Evolutionary conservation across 1,140 invertebrate genomes (phyloP), one percentile per base, ranked within the genome.

Genomic region (Pogonomyrmex barbatus): DNA sequence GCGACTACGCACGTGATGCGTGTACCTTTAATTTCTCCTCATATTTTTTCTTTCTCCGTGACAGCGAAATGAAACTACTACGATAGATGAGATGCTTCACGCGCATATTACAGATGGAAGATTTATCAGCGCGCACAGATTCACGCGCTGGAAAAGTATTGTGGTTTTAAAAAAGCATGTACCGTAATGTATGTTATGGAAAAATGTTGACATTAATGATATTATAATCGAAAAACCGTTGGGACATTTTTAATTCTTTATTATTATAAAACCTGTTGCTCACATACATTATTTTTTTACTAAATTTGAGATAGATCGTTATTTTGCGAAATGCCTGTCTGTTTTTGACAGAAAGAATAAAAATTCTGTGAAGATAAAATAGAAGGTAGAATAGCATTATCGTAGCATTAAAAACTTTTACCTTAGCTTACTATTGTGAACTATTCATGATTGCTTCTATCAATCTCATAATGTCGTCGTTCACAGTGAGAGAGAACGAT

Each of bases 61-160:
- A 85, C 33, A 33, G 75, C 39, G 39, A 76, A 87, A 89, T 87
- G 60, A 67, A 87, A 89, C 62, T 62, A 65, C n/a, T 24, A n/a
- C 79, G 68, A 56, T 73, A 47, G 42, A 62, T 60, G 54, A 73
- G n/a, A 75, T 36, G 54, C 52, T 71, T 70, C 33, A 39, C 17
- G 47, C 33, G 47, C 17, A 47, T 50, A 47, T n/a, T 36, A 4
- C 24, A 10, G 24, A 5, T 39, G 42, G n/a, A 60, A 50, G 54
- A 75, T 73, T 62, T 4, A 75, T 83, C 58, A 39, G 12, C n/a
- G 36, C 30, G 47, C 24, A 12, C 4, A 30, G 9, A 47, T 12
- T 1, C 6, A n/a, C n/a, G 54, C 58, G 12, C 24, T 62, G 30
- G 10, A 58, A 39, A 12, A 45, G 17, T 9, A 75, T 75, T 36